These are phyloP conservation scores for Sphecodes monilicornis DNA, from an alignment of 2,888 invertebrate genomes.

Conservation along the genomic window DNA sequence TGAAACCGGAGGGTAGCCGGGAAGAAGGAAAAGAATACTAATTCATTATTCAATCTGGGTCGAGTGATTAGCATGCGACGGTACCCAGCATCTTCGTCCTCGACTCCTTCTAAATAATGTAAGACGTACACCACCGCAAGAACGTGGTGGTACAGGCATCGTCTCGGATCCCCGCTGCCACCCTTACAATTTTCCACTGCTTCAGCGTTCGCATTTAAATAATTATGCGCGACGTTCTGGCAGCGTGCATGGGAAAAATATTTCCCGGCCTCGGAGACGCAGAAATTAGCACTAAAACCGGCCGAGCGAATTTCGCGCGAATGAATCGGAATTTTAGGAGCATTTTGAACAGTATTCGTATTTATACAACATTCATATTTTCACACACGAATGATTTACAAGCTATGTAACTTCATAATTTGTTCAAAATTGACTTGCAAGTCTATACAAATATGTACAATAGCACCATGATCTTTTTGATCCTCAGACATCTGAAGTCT, in stretches of 20 bases:
- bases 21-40: conserved; percentile 86
- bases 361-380: neutral
- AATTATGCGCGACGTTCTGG: conserved; percentile 48
- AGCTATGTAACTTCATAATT: neutral
- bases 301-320: too few species aligned
- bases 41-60: conserved; percentile 87
- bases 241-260: conserved; percentile 11
- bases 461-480: too few species aligned
- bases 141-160: conserved; percentile 59
- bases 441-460: too few species aligned
- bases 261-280: neutral
- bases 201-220: conserved; percentile 55
- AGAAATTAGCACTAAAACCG: neutral
- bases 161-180: conserved; percentile 36
- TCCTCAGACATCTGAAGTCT: neutral
- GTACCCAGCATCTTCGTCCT: conserved; percentile 74
- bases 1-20: conserved; percentile 80
- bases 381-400: neutral
- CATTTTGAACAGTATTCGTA: neutral
- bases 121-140: conserved; percentile 77
- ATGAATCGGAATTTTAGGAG: neutral
- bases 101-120: conserved; percentile 82
- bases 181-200: conserved; percentile 51
- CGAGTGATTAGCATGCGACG: conserved; percentile 86
- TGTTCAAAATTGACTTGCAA: too few species aligned